These are phyloP conservation scores for Chroicocephalus ridibundus DNA, from an alignment of 2,113 vertebrate genomes.

Conservation along the genomic window DNA sequence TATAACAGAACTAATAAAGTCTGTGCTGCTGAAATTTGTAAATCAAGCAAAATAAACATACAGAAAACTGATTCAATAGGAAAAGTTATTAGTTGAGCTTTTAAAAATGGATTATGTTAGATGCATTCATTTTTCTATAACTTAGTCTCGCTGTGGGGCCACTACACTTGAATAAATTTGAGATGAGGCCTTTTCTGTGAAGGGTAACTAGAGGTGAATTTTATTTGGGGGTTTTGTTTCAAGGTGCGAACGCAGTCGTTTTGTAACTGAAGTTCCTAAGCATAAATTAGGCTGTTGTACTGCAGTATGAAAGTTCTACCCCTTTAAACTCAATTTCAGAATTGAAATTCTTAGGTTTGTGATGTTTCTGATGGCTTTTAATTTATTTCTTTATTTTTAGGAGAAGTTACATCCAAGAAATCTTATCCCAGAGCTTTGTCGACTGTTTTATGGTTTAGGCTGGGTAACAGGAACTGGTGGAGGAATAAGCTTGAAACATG, in stretches of 20 bases:
- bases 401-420: slow-evolving; percentile 86
- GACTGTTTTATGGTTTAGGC: slow-evolving; percentile 91
- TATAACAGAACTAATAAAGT: background rate
- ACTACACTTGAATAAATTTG: background rate
- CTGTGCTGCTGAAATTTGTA: background rate
- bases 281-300: background rate
- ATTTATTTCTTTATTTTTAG: slow-evolving; percentile 63
- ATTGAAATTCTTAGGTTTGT: background rate
- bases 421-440: slow-evolving; percentile 93
- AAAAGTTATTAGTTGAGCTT: background rate
- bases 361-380: background rate
- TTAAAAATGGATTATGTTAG: background rate
- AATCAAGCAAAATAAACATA: background rate
- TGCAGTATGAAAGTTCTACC: background rate
- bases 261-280: background rate
- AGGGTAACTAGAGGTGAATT: background rate
- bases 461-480: slow-evolving; percentile 97
- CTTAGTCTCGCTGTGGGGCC: background rate
- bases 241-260: background rate
- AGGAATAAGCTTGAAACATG: slow-evolving; percentile 89
- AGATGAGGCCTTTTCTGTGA: background rate
- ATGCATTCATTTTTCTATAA: background rate
- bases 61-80: background rate
- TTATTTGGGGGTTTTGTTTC: background rate
- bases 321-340: background rate